A percentile compares a stretch with the other conserved stretches of the same genome.
phyloP scores from a whole-genome alignment of 2,888 invertebrate species.

The Oasisia sp. region DNA sequence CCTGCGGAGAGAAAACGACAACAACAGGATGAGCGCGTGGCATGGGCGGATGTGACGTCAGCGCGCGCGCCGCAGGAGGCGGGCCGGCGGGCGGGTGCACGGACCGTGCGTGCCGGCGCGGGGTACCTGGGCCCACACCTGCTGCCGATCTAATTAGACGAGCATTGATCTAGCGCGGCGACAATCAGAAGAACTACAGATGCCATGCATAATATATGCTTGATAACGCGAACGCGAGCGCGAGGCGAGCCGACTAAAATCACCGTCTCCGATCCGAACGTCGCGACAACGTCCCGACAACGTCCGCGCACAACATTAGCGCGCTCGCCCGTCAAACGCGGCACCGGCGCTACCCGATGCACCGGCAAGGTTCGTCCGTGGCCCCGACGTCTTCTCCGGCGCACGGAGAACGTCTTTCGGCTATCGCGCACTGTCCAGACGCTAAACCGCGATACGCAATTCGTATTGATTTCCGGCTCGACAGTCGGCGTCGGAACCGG shows the following conservation, averaged over 20 bases:
- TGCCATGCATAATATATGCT: slow-evolving; percentile 12
- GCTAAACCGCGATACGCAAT: slow-evolving; percentile 13
- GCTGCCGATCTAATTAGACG: slow-evolving; percentile 13
- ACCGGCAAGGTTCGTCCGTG: not conserved
- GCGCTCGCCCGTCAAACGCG: not conserved
- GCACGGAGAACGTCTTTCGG: not conserved
- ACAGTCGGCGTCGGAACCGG: not conserved
- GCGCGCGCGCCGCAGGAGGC: not conserved
- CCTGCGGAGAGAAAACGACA: not conserved
- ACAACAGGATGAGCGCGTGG: not conserved
- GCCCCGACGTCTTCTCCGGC: not conserved
- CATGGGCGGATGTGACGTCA: not conserved
- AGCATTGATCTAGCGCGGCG: not conserved
- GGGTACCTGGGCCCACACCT: not conserved
- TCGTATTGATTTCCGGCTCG: slow-evolving; percentile 3
- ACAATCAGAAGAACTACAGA: not conserved
- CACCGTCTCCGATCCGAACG: not conserved
- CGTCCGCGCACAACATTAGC: not conserved
- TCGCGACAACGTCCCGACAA: not conserved
- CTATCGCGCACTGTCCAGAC: not conserved
- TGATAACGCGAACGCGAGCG: not conserved
- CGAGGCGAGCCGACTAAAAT: not conserved
- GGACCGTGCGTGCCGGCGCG: not conserved
- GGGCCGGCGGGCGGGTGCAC: not conserved
- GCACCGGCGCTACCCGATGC: not conserved